Percentiles rank a stretch among this genome's conserved stretches.
Evolutionary conservation across 2,888 invertebrate species (phyloP).

Genomic region (Phrixothrix hirtus): DNA sequence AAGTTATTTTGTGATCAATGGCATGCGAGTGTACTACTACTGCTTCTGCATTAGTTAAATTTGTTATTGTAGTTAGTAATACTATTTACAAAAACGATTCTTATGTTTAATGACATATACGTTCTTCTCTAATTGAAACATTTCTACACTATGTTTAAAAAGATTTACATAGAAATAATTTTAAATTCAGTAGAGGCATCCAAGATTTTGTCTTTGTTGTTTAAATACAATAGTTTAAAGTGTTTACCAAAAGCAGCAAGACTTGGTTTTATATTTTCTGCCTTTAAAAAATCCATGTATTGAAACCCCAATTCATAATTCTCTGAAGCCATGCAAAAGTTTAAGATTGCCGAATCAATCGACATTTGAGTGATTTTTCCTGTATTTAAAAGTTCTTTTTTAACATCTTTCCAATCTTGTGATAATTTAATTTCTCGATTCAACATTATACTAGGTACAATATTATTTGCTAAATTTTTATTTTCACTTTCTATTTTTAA

Average conservation of each 20-base stretch:
- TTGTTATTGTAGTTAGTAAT: too few relatives aligned
- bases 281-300: conserved; percentile 63
- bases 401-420: conserved; percentile 53
- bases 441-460: conserved; percentile 9
- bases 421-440: conserved; percentile 4
- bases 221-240: conserved; percentile 59
- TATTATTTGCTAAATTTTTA: background rate
- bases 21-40: too few relatives aligned
- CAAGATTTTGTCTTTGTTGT: conserved; percentile 45
- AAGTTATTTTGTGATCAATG: too few relatives aligned
- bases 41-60: too few relatives aligned
- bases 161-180: too few relatives aligned
- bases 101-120: too few relatives aligned
- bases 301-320: conserved; percentile 60
- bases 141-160: too few relatives aligned
- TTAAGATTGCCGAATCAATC: conserved; percentile 65
- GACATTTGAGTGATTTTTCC: conserved; percentile 57
- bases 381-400: conserved; percentile 54
- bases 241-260: conserved; percentile 64
- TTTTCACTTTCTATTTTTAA: conserved; percentile 11
- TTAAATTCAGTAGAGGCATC: too few relatives aligned
- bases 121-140: too few relatives aligned
- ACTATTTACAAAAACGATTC: too few relatives aligned
- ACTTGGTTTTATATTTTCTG: conserved; percentile 58
- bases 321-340: conserved; percentile 56